phyloP scores from a whole-genome alignment of 1,140 invertebrate genomes.

The Bombus turneri region DNA sequence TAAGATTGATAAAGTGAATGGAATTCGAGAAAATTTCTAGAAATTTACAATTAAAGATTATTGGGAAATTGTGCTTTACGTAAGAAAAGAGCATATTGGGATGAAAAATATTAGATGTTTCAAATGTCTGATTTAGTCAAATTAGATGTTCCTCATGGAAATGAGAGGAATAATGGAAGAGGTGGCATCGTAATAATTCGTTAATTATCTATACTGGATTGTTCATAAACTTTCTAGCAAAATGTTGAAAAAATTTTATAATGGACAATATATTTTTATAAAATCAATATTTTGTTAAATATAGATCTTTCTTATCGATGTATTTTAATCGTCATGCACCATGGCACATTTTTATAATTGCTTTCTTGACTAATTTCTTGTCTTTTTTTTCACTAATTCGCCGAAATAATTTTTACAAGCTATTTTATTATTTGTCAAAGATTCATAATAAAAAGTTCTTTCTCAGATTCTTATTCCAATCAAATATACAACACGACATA shows the following conservation, averaged over 20 bases:
- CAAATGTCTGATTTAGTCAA: background rate
- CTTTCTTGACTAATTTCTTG: background rate
- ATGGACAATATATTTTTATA: background rate
- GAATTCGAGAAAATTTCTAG: background rate
- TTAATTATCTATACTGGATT: background rate
- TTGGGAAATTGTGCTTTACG: background rate
- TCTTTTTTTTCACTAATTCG: background rate
- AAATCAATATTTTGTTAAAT: background rate
- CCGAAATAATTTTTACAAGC: background rate
- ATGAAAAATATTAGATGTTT: background rate
- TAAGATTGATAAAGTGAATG: background rate
- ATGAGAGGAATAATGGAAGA: background rate
- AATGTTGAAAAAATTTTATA: background rate
- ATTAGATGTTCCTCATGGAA: background rate
- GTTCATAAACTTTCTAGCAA: background rate
- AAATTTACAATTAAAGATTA: background rate
- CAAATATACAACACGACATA: background rate
- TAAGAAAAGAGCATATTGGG: background rate
- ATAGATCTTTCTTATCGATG: background rate
- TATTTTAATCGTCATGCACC: background rate
- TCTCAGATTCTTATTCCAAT: background rate
- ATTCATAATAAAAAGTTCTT: background rate
- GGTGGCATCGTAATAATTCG: background rate
- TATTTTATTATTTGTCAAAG: background rate
- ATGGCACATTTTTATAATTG: background rate